Evolutionary conservation across 2,113 vertebrate species (phyloP).

Genomic region (Platanista minor): DNA sequence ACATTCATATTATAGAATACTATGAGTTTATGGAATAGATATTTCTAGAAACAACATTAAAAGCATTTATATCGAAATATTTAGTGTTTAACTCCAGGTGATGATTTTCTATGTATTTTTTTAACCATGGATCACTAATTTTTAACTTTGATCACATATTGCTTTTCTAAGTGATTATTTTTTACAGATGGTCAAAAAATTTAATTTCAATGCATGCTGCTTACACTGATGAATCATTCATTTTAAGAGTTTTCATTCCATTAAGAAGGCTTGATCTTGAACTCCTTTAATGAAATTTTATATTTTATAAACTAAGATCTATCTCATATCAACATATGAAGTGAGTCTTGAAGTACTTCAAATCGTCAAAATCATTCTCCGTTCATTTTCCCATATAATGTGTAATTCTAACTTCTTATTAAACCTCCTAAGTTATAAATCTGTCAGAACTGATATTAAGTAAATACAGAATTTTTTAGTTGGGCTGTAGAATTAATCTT

Average conservation of each 20-base stretch:
- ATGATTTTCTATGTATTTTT: not conserved
- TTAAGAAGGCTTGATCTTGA: slow-evolving; percentile 3
- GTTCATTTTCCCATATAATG: not conserved
- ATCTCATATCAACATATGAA: not conserved
- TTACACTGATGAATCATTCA: not conserved
- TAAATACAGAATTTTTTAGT: not conserved
- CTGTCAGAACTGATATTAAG: not conserved
- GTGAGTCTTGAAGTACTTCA: not conserved
- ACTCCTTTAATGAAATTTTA: not conserved
- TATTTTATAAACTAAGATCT: not conserved
- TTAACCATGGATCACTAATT: not conserved
- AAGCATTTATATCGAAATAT: not conserved
- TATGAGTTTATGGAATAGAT: not conserved
- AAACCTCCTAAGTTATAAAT: not conserved
- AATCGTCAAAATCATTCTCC: not conserved
- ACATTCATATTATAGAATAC: not conserved
- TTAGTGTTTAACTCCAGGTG: not conserved
- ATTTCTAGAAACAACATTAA: not conserved
- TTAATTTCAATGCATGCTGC: not conserved
- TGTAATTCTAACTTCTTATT: not conserved
- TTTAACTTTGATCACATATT: not conserved
- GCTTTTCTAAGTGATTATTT: not conserved
- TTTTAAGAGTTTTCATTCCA: slow-evolving; percentile 2
- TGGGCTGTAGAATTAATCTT: not conserved
- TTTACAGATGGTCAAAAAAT: not conserved